Conservation (phyloP, 2,888 invertebrate species). For the Hydrotaea cyrtoneurina region DNA sequence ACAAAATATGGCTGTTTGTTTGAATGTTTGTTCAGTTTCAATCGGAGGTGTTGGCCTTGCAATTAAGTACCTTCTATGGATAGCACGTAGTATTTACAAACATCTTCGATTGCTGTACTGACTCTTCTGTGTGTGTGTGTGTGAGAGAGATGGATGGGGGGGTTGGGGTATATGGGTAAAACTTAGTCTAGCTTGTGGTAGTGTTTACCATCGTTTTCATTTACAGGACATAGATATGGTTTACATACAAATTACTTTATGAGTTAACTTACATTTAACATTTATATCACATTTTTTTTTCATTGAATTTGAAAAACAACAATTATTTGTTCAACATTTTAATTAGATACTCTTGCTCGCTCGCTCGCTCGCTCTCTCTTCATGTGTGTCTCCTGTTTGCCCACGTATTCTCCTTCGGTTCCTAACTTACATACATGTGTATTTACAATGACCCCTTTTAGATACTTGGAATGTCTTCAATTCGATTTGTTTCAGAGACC, state of each 20-base stretch:
- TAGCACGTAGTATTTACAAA: background rate
- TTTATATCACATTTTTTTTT: constrained; percentile 66
- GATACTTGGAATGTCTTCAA: constrained; percentile 64
- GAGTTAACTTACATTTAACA: constrained; percentile 59
- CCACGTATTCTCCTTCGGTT: constrained; percentile 20
- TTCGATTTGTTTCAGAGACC: constrained; percentile 36
- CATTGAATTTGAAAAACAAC: constrained; percentile 54
- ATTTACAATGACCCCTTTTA: constrained; percentile 28
- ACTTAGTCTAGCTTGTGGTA: constrained; percentile 10
- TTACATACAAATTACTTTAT: constrained; percentile 22
- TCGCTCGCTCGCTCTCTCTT: background rate
- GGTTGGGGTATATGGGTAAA: background rate
- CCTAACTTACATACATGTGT: background rate
- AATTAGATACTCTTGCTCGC: constrained; percentile 43
- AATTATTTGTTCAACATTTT: constrained; percentile 43
- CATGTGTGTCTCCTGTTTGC: background rate
- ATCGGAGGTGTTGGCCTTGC: constrained; percentile 51
- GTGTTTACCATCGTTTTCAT: background rate
- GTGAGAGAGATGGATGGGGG: too few species aligned
- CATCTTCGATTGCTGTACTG: constrained; percentile 5
- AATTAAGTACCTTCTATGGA: constrained; percentile 19
- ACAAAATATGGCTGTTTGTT: constrained; percentile 63
- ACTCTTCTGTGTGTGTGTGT: constrained; percentile 6
- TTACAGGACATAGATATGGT: background rate
- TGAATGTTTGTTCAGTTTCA: constrained; percentile 50